Evolutionary conservation across 2,888 invertebrate genomes (phyloP).

Genomic region (Clivina fossor): DNA sequence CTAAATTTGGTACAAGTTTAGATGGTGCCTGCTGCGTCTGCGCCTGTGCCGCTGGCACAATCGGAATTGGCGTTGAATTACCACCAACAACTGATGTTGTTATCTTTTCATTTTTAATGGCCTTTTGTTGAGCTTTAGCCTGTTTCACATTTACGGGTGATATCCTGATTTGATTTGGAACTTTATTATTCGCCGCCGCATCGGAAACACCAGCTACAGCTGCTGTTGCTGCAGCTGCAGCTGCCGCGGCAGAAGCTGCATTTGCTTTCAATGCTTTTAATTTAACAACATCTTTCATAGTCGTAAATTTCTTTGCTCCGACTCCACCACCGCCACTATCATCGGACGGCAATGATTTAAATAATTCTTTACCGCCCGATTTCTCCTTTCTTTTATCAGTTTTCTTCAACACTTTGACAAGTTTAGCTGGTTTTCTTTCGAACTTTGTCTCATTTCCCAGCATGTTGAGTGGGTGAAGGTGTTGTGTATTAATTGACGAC

Average conservation of each 20-base stretch:
- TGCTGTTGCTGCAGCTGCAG: no score
- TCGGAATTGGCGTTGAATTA: no score
- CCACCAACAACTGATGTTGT: no score
- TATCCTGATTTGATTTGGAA: constrained; percentile 14
- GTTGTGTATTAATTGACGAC: constrained; percentile 44
- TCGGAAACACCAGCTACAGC: no score
- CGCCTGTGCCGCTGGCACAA: no score
- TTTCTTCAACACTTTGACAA: constrained; percentile 49
- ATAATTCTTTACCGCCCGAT: constrained; percentile 52
- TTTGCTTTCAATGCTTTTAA: constrained; percentile 54
- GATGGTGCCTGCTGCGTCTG: constrained; percentile 29
- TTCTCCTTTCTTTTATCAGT: constrained; percentile 57
- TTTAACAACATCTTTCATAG: constrained; percentile 57
- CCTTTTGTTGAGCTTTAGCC: constrained; percentile 15
- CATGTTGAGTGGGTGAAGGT: constrained; percentile 8
- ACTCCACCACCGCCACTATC: no score
- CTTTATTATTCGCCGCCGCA: constrained; percentile 12
- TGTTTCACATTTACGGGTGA: constrained; percentile 7
- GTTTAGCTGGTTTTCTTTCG: constrained; percentile 38
- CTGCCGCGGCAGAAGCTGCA: no score
- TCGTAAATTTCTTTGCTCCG: constrained; percentile 54
- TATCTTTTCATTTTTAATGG: constrained; percentile 26
- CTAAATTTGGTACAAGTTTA: constrained; percentile 35
- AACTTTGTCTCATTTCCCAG: constrained; percentile 11
- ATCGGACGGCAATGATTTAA: constrained; percentile 52